A percentile compares a stretch with the other conserved stretches of the same genome.
Conservation (phyloP, 2,888 invertebrate genomes). For the Palloptera scutellata region DNA sequence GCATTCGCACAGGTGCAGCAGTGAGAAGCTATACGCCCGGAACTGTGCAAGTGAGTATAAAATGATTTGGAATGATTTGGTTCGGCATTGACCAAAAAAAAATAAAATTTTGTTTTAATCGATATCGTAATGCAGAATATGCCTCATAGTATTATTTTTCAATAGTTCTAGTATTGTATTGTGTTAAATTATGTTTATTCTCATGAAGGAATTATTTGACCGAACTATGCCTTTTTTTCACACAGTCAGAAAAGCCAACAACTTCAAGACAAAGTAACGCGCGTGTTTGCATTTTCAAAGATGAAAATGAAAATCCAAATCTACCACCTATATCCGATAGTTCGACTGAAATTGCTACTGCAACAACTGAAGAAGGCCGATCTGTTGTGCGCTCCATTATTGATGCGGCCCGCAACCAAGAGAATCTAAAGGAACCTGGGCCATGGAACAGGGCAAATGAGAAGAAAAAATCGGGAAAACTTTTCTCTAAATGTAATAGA, state of each 20-base stretch:
- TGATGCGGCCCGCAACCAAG: slow-evolving; percentile 69
- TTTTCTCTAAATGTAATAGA: slow-evolving; percentile 42
- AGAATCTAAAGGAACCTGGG: slow-evolving; percentile 76
- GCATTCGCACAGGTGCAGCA: slow-evolving; percentile 65
- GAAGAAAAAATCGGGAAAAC: slow-evolving; percentile 48
- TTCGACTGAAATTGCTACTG: background rate
- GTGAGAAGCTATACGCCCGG: slow-evolving; percentile 57
- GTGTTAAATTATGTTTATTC: too few species aligned
- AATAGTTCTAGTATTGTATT: too few species aligned
- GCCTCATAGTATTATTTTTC: too few species aligned
- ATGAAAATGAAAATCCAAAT: slow-evolving; percentile 53
- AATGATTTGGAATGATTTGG: too few species aligned
- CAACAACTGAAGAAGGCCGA: slow-evolving; percentile 31
- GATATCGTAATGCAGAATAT: too few species aligned
- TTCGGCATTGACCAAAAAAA: too few species aligned
- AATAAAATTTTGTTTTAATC: too few species aligned
- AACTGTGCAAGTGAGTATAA: slow-evolving; percentile 49
- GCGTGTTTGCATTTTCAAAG: slow-evolving; percentile 51
- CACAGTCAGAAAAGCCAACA: slow-evolving; percentile 38
- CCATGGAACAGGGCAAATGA: slow-evolving; percentile 70
- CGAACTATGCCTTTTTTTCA: background rate
- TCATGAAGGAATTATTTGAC: too few species aligned
- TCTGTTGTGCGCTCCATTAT: slow-evolving; percentile 66
- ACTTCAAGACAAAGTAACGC: slow-evolving; percentile 37
- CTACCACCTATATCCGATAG: slow-evolving; percentile 35